Conservation (phyloP, 2,888 invertebrate genomes). For the Danaus chrysippus region DNA sequence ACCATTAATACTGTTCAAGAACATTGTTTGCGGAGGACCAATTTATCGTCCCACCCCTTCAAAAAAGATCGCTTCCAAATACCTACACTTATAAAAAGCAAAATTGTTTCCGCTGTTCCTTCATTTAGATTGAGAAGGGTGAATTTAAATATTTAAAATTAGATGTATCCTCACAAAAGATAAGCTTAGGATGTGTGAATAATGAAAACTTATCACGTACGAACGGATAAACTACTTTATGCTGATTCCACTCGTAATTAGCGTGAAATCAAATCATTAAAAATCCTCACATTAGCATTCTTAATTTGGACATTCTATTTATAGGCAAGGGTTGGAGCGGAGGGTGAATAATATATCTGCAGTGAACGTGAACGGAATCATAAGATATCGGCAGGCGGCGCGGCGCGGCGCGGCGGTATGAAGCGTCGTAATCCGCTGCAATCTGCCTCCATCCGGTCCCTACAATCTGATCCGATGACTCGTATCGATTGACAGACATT, state of each 20-base stretch:
- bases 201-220: conserved; percentile 3
- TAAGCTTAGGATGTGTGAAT: neutral
- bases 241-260: neutral
- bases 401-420: conserved; percentile 40
- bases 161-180: conserved; percentile 2
- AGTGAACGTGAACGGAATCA: conserved; percentile 23
- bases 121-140: conserved; percentile 16
- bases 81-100: conserved; percentile 20
- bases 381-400: conserved; percentile 39
- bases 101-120: conserved; percentile 23
- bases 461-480: conserved; percentile 34
- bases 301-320: conserved; percentile 21
- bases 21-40: conserved; percentile 69
- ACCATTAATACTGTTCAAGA: conserved; percentile 70
- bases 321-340: conserved; percentile 17
- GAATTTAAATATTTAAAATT: conserved; percentile 5
- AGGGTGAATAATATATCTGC: conserved; percentile 24
- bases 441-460: conserved; percentile 40
- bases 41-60: conserved; percentile 50
- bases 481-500: conserved; percentile 3
- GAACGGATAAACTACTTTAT: neutral
- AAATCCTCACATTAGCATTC: conserved; percentile 18
- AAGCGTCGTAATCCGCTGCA: conserved; percentile 40
- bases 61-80: conserved; percentile 23
- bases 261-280: conserved; percentile 16